A percentile compares a stretch with the other conserved stretches of the same genome.
Evolutionary conservation across 2,888 invertebrate genomes (phyloP).

Genomic region (Mesorhabditis sp.): DNA sequence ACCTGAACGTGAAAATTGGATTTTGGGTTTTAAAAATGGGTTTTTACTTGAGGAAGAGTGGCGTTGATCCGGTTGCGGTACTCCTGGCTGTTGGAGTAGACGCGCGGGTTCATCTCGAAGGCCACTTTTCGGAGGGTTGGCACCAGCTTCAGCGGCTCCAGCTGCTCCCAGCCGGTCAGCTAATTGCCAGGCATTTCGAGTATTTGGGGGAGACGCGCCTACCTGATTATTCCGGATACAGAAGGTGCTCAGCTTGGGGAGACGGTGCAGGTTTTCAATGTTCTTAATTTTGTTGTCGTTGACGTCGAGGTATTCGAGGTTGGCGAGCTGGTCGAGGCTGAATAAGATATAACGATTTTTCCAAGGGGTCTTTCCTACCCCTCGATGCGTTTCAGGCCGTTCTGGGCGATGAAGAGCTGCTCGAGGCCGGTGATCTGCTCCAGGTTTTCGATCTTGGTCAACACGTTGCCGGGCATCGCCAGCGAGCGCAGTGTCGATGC

Average conservation of each 20-base stretch:
- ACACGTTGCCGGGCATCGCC: conserved; percentile 75
- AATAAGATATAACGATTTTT: neutral
- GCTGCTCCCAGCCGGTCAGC: neutral
- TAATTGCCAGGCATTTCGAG: neutral
- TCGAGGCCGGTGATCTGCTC: neutral
- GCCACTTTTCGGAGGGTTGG: conserved; percentile 5
- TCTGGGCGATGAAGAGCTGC: neutral
- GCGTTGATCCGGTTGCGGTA: neutral
- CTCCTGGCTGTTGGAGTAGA: conserved; percentile 9
- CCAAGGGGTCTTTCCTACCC: neutral
- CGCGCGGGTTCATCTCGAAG: conserved; percentile 12
- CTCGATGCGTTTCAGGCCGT: neutral
- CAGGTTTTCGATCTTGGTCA: conserved; percentile 75
- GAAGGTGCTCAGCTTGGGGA: neutral
- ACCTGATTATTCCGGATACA: neutral
- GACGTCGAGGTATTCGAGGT: conserved; percentile 80
- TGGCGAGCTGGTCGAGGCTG: conserved; percentile 57
- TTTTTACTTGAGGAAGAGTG: neutral
- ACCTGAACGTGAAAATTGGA: neutral
- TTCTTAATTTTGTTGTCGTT: conserved; percentile 82
- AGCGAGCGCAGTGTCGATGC: conserved; percentile 8
- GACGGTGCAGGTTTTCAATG: conserved; percentile 33
- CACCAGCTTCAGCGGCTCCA: neutral
- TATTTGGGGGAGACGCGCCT: neutral
- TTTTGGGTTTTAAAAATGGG: neutral